Evolutionary conservation across 2,888 invertebrate genomes (phyloP).

Genomic region (Toxonevra muliebris): DNA sequence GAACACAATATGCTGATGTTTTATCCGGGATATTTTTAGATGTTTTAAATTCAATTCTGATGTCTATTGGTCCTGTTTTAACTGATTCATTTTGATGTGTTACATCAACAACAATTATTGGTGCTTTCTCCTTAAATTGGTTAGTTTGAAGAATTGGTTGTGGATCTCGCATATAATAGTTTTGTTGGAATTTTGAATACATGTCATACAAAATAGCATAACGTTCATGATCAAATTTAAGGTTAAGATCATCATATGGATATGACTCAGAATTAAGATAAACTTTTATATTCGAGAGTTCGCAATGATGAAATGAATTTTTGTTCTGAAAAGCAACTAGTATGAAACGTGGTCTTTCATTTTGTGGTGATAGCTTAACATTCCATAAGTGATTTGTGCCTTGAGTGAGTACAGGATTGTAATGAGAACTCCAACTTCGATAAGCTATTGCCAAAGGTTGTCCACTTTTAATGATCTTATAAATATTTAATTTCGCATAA

Average conservation of each 20-base stretch:
- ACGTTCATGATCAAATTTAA: slow-evolving; percentile 32
- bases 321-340: too few relatives aligned
- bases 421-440: slow-evolving; percentile 29
- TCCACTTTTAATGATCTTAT: slow-evolving; percentile 27
- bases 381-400: slow-evolving; percentile 18
- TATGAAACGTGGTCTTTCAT: slow-evolving; percentile 3
- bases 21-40: slow-evolving; percentile 15
- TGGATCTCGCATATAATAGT: slow-evolving; percentile 15
- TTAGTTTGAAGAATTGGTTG: too few relatives aligned
- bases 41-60: slow-evolving; percentile 21
- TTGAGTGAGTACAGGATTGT: slow-evolving; percentile 15
- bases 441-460: slow-evolving; percentile 26
- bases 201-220: slow-evolving; percentile 31
- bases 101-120: slow-evolving; percentile 26
- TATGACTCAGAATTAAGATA: slow-evolving; percentile 34
- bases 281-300: slow-evolving; percentile 30
- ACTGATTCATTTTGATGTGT: slow-evolving; percentile 25
- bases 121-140: too few relatives aligned
- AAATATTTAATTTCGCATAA: slow-evolving; percentile 29
- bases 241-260: slow-evolving; percentile 38
- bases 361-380: slow-evolving; percentile 26
- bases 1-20: slow-evolving; percentile 27
- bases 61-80: slow-evolving; percentile 22
- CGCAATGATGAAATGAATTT: slow-evolving; percentile 21
- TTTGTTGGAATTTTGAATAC: slow-evolving; percentile 29